Base-by-base conservation (phyloP, 2,797 vertebrate species). In the Nyctalus aviator region DNA sequence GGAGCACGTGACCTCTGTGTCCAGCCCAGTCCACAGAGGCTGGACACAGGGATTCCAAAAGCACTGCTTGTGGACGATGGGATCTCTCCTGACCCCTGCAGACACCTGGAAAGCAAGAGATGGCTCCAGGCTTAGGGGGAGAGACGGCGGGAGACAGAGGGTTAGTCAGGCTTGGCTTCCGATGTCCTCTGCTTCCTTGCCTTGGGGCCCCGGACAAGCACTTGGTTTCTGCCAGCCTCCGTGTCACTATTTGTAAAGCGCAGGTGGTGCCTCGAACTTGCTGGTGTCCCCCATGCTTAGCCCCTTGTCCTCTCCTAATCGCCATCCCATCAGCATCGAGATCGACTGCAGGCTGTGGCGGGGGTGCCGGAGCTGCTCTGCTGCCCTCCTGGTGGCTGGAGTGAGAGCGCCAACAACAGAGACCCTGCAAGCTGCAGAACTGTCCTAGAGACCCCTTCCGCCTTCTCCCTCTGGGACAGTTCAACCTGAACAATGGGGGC, bases 361-460 rank as follows among this genome's bases (percentile, higher is more conserved):
- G 30, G 35, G 25, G 35, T 53, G 25, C 37, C 5, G 6, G 55
- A 8, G 41, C 53, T 3, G 6, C 23, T 23, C 55, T 11, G 27
- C 30, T 15, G 21, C 12, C 18, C 18, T 25, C 46, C 53, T 8
- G 48, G 20, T 25, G 3, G 13, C 44, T 44, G 23, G 20, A 30
- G 10, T 46, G 55, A 57, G 21, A 77, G 37, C 27, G 9, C 46
- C 27, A 20, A 3, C 7, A 3, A 17, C 17, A 17, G 53, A 66
- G 66, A 23, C 41, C 13, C 87, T 48, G 6, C 12, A 53, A 66
- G 32, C 25, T 6, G 32, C 44, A 79, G 18, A 23, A 10, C 69
- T 8, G 2, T 23, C 30, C 8, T 13, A 8, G 6, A 25, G 21
- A 1, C 17, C 27, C 6, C 37, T 72, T 4, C 3, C 32, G 0